A percentile compares a stretch with the other conserved stretches of the same genome.
phyloP scores from a whole-genome alignment of 2,888 invertebrate species.

The Vanessa cardui region DNA sequence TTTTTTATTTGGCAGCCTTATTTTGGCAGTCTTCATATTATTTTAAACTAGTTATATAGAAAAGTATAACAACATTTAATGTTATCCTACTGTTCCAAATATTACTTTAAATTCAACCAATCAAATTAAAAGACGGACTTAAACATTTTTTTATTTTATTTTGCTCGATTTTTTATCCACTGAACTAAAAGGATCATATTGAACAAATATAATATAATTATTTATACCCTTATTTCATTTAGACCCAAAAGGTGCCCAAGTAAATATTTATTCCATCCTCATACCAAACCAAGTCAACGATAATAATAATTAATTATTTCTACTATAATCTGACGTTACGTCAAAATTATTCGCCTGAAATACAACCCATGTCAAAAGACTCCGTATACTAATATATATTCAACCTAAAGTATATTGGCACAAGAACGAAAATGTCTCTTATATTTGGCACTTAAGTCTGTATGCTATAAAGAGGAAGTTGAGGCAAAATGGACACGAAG shows the following conservation, averaged over 20 bases:
- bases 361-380: slow-evolving; percentile 28
- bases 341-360: slow-evolving; percentile 36
- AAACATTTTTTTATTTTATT: no score
- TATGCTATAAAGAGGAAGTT: slow-evolving; percentile 14
- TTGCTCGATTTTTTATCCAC: no score
- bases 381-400: not conserved
- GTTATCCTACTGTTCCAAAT: no score
- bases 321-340: slow-evolving; percentile 38
- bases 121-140: no score
- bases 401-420: not conserved
- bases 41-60: no score
- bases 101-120: no score
- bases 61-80: no score
- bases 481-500: slow-evolving; percentile 33
- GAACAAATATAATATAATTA: not conserved
- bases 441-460: not conserved
- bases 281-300: slow-evolving; percentile 33
- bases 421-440: slow-evolving; percentile 2
- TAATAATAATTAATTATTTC: slow-evolving; percentile 41
- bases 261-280: slow-evolving; percentile 25
- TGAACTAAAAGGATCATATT: not conserved
- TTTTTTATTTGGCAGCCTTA: no score
- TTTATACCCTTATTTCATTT: slow-evolving; percentile 4
- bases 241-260: slow-evolving; percentile 28
- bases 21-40: no score